Base-by-base conservation (phyloP, 2,113 vertebrate species). In the Nannospalax galili region DNA sequence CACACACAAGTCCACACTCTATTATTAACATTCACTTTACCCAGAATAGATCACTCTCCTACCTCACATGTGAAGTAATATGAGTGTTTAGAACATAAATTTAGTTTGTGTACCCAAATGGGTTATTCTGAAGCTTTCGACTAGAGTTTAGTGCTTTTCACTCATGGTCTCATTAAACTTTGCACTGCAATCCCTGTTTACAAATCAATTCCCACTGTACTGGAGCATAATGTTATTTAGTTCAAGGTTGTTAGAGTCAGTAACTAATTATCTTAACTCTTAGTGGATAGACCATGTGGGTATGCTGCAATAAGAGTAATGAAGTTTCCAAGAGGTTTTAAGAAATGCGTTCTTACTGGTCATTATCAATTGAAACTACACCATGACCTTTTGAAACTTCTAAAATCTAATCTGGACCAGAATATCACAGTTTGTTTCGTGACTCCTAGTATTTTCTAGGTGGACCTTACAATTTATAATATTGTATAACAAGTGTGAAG, bases 331-430 rank as follows among this genome's bases (percentile, higher is more conserved):
- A 72, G 64, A 92, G 17, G 28, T 74, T 67, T 56, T 45, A 78
- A 65, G 12, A 94, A 91, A 89, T 45, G 19, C 0, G 70, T 17
- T 7, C 1, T 32, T 37, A 70, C 2, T 84, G 8, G 20, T 20
- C 70, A 89, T 70, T 32, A 72, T 82, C 78, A 95, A 94, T 91
- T 74, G 69, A 74, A 96, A 96, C 58, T 45, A 90, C 9, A 84
- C 22, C 8, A 14, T 58, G n/a, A n/a, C 37, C 74, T 40, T 86
- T 94, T 91, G 80, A 91, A 95, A 79, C 79, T 81, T 26, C 20
- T 24, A 69, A 89, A 74, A 89, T 84, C 4, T 75, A 5, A 40
- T 74, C 22, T 81, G 22, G 24, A 87, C 1, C 40, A 78, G 64
- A 89, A 84, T 7, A 72, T 42, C 4, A 62, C 32, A 2, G 40